phyloP scores from a whole-genome alignment of 2,113 vertebrate genomes.

The Siphamia tubifer region DNA sequence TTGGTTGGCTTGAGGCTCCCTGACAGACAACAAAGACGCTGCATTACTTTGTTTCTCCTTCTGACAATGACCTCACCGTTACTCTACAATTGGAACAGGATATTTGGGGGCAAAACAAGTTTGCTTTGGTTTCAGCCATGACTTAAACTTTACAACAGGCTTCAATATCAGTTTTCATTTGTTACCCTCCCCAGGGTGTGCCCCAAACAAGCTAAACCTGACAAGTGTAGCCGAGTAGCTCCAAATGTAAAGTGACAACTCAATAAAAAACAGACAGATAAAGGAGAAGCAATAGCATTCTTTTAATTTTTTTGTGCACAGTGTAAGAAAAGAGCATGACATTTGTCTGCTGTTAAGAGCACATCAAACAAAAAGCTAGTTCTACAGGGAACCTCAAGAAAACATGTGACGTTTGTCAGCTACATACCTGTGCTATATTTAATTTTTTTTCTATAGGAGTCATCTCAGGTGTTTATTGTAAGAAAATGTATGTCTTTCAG shows the following conservation, averaged over 20 bases:
- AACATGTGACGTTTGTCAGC: too few species aligned
- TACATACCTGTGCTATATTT: too few species aligned
- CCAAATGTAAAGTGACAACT: constrained; percentile 22
- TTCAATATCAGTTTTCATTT: constrained; percentile 39
- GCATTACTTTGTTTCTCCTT: constrained; percentile 38
- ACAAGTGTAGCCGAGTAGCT: neutral
- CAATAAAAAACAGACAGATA: neutral
- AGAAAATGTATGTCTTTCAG: too few species aligned
- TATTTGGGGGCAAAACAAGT: constrained; percentile 54
- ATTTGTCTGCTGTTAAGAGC: neutral
- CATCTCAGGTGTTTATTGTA: too few species aligned
- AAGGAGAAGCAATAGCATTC: constrained; percentile 10
- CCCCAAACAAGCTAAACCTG: constrained; percentile 11
- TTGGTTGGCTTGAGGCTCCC: constrained; percentile 32
- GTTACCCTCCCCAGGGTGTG: constrained; percentile 19
- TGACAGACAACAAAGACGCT: constrained; percentile 44
- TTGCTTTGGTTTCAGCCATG: constrained; percentile 58
- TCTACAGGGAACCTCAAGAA: too few species aligned
- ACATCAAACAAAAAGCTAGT: too few species aligned
- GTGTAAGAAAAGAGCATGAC: constrained; percentile 7
- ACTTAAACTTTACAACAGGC: constrained; percentile 22
- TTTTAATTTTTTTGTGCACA: constrained; percentile 8
- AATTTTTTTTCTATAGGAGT: too few species aligned
- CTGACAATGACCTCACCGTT: constrained; percentile 49
- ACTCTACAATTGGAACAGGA: constrained; percentile 51